phyloP scores from a whole-genome alignment of 2,797 vertebrate species.

The Carcharodon carcharias region DNA sequence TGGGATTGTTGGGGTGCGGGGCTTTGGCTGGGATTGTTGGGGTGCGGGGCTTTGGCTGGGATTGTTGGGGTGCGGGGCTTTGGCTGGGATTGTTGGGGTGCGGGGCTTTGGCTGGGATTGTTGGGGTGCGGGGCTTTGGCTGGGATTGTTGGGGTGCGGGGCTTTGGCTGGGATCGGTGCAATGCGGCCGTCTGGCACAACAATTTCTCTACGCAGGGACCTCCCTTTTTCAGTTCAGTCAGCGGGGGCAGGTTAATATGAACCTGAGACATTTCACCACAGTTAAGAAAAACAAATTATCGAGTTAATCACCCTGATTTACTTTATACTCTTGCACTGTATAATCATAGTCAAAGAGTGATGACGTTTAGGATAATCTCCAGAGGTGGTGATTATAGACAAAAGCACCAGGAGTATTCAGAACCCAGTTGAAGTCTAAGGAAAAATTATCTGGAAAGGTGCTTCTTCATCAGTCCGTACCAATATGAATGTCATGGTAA shows the following conservation, averaged over 20 bases:
- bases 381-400: background rate
- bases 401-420: background rate
- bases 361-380: background rate
- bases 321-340: background rate
- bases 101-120: too few species aligned
- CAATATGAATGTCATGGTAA: background rate
- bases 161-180: background rate
- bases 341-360: background rate
- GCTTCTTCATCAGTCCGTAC: background rate
- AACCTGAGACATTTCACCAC: background rate
- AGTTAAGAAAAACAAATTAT: background rate
- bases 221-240: background rate
- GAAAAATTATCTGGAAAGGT: background rate
- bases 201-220: background rate
- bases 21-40: background rate
- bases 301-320: background rate
- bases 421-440: background rate
- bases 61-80: background rate
- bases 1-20: too few species aligned
- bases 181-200: too few species aligned
- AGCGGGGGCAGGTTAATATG: background rate
- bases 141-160: background rate
- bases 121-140: background rate
- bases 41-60: too few species aligned
- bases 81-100: background rate